A percentile compares a stretch with the other conserved stretches of the same genome.
These are phyloP conservation scores for Triplophysa tibetana DNA, from an alignment of 2,113 vertebrate species.

Conservation along the genomic window DNA sequence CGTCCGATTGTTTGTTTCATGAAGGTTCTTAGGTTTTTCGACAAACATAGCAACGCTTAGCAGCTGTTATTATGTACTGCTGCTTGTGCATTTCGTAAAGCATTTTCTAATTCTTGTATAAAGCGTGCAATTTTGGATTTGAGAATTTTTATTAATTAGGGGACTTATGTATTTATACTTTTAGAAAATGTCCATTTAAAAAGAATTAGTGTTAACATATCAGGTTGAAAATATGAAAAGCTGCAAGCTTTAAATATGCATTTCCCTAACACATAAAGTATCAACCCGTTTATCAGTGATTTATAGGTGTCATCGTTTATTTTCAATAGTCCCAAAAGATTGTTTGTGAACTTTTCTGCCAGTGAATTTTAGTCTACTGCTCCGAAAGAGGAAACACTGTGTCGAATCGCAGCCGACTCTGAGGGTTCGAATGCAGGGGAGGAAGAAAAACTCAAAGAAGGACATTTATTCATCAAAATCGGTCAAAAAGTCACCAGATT, in stretches of 20 bases:
- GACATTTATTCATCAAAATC: constrained; percentile 37
- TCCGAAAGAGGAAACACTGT: constrained; percentile 4
- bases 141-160: no score
- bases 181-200: no score
- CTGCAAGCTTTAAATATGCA: no score
- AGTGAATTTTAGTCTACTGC: constrained; percentile 29
- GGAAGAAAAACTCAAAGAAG: constrained; percentile 25
- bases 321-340: neutral
- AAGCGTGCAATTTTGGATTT: no score
- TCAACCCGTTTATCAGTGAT: neutral
- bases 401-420: constrained; percentile 10
- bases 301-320: constrained; percentile 3
- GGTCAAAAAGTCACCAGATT: constrained; percentile 50
- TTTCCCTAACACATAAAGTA: no score
- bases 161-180: no score
- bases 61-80: constrained; percentile 6
- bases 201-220: no score
- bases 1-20: constrained; percentile 1
- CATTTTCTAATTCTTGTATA: no score
- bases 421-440: neutral
- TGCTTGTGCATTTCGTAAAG: no score
- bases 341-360: constrained; percentile 21
- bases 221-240: no score
- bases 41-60: constrained; percentile 28
- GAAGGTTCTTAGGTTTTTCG: constrained; percentile 1